These are phyloP conservation scores for Pandemis corylana DNA, from an alignment of 2,888 invertebrate genomes.

Conservation along the genomic window DNA sequence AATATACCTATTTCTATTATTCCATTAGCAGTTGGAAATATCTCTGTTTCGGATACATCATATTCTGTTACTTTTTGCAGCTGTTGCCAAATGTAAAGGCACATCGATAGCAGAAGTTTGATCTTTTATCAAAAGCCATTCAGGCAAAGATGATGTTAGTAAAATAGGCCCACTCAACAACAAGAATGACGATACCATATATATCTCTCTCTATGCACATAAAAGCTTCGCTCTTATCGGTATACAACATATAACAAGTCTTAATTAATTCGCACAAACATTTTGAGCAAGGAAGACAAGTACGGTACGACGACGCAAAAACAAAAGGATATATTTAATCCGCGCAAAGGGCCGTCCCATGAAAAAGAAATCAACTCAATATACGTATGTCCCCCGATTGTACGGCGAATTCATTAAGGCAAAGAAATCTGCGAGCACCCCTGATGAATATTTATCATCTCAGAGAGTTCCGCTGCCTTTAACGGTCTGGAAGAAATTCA, in stretches of 20 bases:
- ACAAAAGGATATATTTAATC: conserved; percentile 3
- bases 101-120: neutral
- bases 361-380: conserved; percentile 35
- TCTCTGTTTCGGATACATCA: too few species aligned
- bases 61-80: too few species aligned
- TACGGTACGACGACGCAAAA: neutral
- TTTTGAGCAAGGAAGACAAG: neutral
- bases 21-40: neutral
- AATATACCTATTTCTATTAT: neutral
- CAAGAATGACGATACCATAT: neutral
- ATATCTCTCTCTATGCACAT: neutral
- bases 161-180: neutral
- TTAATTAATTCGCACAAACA: neutral
- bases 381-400: conserved; percentile 39
- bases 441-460: conserved; percentile 46
- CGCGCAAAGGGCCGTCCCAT: conserved; percentile 15
- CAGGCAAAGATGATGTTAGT: neutral
- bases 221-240: too few species aligned
- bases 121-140: neutral
- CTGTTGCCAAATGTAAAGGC: too few species aligned
- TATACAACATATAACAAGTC: too few species aligned
- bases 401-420: conserved; percentile 39
- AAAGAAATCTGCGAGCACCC: conserved; percentile 35
- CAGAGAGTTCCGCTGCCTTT: conserved; percentile 30
- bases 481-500: conserved; percentile 31